These are phyloP conservation scores for Zenarchopterus dispar DNA, from an alignment of 2,797 vertebrate species.

Conservation along the genomic window DNA sequence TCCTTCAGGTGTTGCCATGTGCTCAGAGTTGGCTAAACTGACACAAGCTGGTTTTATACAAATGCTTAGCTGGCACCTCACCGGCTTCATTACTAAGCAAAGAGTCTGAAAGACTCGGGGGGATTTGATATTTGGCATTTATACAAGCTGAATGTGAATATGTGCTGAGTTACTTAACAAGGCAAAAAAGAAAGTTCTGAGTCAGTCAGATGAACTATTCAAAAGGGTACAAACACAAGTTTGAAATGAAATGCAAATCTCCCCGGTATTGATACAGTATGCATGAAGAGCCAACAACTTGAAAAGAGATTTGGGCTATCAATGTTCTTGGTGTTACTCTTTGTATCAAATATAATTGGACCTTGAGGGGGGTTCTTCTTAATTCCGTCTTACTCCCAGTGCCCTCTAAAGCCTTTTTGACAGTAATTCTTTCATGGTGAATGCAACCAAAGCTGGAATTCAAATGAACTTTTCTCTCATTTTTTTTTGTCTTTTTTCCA, in stretches of 20 bases:
- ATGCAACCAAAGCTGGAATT: conserved; percentile 27
- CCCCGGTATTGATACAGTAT: conserved; percentile 31
- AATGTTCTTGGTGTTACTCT: conserved; percentile 29
- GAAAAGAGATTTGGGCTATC: conserved; percentile 43
- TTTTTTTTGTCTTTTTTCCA: too few relatives aligned
- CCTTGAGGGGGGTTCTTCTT: conserved; percentile 42
- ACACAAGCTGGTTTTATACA: conserved; percentile 18
- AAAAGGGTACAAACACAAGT: conserved; percentile 33
- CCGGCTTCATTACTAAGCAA: conserved; percentile 40
- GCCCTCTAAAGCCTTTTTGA: conserved; percentile 27
- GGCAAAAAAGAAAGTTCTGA: conserved; percentile 28
- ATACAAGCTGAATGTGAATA: conserved; percentile 8
- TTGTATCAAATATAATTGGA: conserved; percentile 66
- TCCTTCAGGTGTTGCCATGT: conserved; percentile 19
- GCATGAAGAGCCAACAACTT: conserved; percentile 42
- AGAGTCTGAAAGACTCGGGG: conserved; percentile 9
- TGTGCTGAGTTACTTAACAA: conserved; percentile 24
- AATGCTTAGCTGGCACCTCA: conserved; percentile 18
- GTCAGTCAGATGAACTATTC: conserved; percentile 42
- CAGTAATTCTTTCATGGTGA: conserved; percentile 42
- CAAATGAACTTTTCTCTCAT: conserved; percentile 1
- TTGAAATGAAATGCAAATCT: conserved; percentile 22
- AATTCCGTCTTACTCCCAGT: conserved; percentile 40
- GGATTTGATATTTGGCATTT: conserved; percentile 9
- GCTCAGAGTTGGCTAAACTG: conserved; percentile 31